Percentiles rank a stretch among this genome's conserved stretches.
These are phyloP conservation scores for Thaumatotibia leucotreta DNA, from an alignment of 1,140 invertebrate genomes.

Conservation along the genomic window DNA sequence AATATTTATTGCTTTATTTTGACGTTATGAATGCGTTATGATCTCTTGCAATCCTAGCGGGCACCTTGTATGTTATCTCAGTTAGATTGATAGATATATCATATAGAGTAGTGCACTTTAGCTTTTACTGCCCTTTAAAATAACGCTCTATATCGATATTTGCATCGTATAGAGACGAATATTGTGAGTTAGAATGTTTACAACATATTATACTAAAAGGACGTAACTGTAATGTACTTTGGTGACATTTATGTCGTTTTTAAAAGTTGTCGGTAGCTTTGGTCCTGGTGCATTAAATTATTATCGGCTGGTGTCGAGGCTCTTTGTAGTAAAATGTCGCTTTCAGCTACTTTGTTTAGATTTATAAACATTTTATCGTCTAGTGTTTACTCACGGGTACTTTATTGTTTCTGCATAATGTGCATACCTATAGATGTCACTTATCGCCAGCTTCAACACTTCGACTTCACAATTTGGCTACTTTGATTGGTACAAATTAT, in stretches of 20 bases:
- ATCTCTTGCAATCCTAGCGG: no score
- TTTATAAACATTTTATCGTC: not conserved
- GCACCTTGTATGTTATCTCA: no score
- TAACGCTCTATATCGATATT: not conserved
- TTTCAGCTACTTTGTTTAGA: not conserved
- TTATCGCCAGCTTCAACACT: no score
- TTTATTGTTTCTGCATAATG: not conserved
- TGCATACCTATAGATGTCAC: no score
- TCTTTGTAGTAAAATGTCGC: not conserved
- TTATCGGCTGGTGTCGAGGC: not conserved
- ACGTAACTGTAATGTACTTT: not conserved
- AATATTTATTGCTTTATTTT: no score
- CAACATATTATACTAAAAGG: not conserved
- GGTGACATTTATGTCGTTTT: not conserved
- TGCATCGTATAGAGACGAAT: not conserved
- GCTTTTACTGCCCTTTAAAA: not conserved
- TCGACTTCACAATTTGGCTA: no score
- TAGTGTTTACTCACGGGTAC: not conserved
- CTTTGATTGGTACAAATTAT: no score
- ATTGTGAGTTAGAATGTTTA: not conserved
- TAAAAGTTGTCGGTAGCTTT: not conserved
- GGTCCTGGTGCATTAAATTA: not conserved
- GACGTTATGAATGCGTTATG: no score
- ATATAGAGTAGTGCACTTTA: no score
- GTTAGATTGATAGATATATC: no score